Base-by-base conservation (phyloP, 2,113 vertebrate species). In the Calidris pygmaea region DNA sequence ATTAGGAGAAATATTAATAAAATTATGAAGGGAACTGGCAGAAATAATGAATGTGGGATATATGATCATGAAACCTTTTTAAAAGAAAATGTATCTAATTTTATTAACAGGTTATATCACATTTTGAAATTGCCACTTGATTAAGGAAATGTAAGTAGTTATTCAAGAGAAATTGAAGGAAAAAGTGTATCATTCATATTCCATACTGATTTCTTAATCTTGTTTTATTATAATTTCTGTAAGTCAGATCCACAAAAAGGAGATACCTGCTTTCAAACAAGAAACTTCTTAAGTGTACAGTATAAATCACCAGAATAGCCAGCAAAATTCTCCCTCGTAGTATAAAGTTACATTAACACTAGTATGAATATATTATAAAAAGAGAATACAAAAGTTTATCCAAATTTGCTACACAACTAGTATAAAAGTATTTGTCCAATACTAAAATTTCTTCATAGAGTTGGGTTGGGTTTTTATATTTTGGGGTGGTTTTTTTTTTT, bases 401-500 rank as follows among this genome's bases (percentile, higher is more conserved):
- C 18, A 71, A 59, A 81, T 77, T 76, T 39, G 1, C 52, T 86
- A 41, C 3, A 52, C 9, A 60, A 56, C 9, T 34, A 62, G 6
- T 32, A 22, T 14, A 35, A 76, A 48, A 7, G 8, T 37, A 68
- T 66, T 59, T 82, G n/a, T 37, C 85, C 47, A 79, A 10, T 30
- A 55, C 8, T 34, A 58, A 56, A 48, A 82, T 37, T n/a, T 85
- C 52, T 82, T 85, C 52, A 47, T 0, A 76, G 17, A 77, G 48
- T 7, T 79, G 17, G 7, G 1, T 45, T 78, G 73, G 27, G 15
- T 5, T 35, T 23, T 6, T 39, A 48, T 9, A 4, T 50, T n/a
- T 39, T 59, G 2, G 5, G 2, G 5, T 0, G 37, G 29, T 6
- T 1, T 2, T 63, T 56, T 48, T 62, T 27, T 48, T 62, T 27